Conservation (phyloP, 2,888 invertebrate genomes). For the Melolontha melolontha region DNA sequence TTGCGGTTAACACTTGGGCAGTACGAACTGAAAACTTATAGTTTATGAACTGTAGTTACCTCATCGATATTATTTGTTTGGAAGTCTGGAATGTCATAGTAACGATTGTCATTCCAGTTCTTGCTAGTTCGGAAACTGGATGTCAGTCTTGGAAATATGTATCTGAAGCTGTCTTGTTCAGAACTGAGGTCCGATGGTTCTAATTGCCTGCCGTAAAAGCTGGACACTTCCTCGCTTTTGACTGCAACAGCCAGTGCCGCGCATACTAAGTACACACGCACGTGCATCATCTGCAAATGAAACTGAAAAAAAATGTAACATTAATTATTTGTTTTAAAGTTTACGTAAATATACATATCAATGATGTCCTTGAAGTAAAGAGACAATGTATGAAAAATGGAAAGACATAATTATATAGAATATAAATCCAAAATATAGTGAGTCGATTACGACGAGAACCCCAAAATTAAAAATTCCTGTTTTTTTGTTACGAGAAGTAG, state of each 20-base stretch:
- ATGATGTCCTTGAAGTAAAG: too few species aligned
- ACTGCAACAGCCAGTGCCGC: slow-evolving; percentile 60
- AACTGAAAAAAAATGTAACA: slow-evolving; percentile 44
- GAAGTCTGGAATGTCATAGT: slow-evolving; percentile 64
- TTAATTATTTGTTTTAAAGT: too few species aligned
- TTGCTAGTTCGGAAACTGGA: slow-evolving; percentile 67
- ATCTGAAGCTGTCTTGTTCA: slow-evolving; percentile 65
- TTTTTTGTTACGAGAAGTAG: too few species aligned
- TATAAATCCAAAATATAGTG: too few species aligned
- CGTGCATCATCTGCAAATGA: slow-evolving; percentile 59
- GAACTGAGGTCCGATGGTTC: slow-evolving; percentile 59
- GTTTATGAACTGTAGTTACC: too few species aligned
- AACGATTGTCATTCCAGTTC: slow-evolving; percentile 62
- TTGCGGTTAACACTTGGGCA: too few species aligned
- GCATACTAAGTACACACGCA: slow-evolving; percentile 62
- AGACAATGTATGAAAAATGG: too few species aligned
- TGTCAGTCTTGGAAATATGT: slow-evolving; percentile 68
- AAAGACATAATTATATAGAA: too few species aligned
- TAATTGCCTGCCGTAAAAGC: slow-evolving; percentile 54
- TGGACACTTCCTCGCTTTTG: slow-evolving; percentile 56
- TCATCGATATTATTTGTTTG: slow-evolving; percentile 58
- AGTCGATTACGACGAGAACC: too few species aligned
- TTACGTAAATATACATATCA: too few species aligned
- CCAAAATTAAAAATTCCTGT: too few species aligned
- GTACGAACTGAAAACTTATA: too few species aligned